phyloP scores from a whole-genome alignment of 1,140 invertebrate species.

The Trichoplusia ni region DNA sequence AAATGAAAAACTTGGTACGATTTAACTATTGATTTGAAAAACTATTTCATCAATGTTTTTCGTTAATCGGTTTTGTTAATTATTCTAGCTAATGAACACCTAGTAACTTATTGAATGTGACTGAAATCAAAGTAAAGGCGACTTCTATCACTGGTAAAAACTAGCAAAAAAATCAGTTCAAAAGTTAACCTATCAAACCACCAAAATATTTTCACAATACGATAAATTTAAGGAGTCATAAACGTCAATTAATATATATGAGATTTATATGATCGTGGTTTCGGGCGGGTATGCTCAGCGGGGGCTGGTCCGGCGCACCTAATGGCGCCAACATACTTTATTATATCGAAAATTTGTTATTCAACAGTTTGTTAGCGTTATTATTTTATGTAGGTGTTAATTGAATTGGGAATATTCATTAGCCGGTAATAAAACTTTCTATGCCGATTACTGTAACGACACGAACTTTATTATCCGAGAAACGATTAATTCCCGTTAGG shows the following conservation, averaged over 20 bases:
- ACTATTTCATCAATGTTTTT: too few species aligned
- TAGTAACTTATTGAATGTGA: too few species aligned
- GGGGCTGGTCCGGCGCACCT: conserved; percentile 6
- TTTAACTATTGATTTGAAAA: too few species aligned
- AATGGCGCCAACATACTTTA: conserved; percentile 26
- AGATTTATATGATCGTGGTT: conserved; percentile 20
- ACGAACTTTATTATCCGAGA: background rate
- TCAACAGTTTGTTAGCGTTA: conserved; percentile 22
- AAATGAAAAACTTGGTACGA: too few species aligned
- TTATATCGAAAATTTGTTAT: conserved; percentile 28
- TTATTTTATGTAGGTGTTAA: conserved; percentile 28
- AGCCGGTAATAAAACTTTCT: conserved; percentile 19
- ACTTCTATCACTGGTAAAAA: too few species aligned
- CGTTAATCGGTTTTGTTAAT: too few species aligned
- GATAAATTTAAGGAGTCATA: conserved; percentile 3
- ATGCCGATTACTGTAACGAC: conserved; percentile 6
- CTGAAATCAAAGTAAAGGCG: too few species aligned
- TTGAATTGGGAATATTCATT: conserved; percentile 19
- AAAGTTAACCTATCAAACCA: too few species aligned
- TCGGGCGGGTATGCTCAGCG: conserved; percentile 10
- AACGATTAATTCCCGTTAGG: background rate
- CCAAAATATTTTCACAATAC: conserved; percentile 3
- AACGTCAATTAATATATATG: conserved; percentile 22
- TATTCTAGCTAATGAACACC: too few species aligned
- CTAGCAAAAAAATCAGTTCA: too few species aligned